A percentile compares a stretch with the other conserved stretches of the same genome.
Evolutionary conservation across 1,140 invertebrate genomes (phyloP).

Genomic region (Zaprionus capensis): DNA sequence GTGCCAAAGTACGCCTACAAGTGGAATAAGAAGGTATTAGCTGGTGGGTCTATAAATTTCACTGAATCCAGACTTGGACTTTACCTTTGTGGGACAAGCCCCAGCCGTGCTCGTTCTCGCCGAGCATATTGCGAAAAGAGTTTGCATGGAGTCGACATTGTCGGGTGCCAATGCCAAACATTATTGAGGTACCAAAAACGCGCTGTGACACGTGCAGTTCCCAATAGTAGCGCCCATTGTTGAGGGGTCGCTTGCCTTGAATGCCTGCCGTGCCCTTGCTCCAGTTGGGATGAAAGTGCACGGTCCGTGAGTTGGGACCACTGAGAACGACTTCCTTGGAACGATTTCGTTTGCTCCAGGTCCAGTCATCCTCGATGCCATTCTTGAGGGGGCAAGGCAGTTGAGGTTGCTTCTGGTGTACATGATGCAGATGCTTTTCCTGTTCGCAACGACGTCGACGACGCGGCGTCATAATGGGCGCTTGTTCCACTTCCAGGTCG

Average conservation of each 20-base stretch:
- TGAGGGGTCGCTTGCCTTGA: slow-evolving; percentile 87
- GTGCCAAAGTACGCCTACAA: slow-evolving; percentile 87
- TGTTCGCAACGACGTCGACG: background rate
- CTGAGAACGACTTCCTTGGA: slow-evolving; percentile 88
- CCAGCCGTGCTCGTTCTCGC: slow-evolving; percentile 90
- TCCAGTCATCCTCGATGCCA: slow-evolving; percentile 87
- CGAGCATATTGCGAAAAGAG: slow-evolving; percentile 89
- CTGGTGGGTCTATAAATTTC: background rate
- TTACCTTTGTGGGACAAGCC: slow-evolving; percentile 89
- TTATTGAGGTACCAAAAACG: slow-evolving; percentile 91
- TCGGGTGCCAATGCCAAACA: slow-evolving; percentile 90
- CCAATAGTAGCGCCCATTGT: slow-evolving; percentile 89
- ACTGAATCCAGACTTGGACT: background rate
- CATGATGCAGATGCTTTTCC: background rate
- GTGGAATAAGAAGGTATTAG: background rate
- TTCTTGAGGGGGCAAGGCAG: slow-evolving; percentile 54
- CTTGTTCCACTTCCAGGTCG: slow-evolving; percentile 54
- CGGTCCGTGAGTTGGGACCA: slow-evolving; percentile 85
- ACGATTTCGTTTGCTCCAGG: slow-evolving; percentile 87
- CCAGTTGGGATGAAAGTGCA: slow-evolving; percentile 91
- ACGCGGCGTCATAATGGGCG: background rate
- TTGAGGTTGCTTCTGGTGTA: background rate
- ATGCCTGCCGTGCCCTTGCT: slow-evolving; percentile 90
- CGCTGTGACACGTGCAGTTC: slow-evolving; percentile 88
- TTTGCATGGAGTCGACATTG: slow-evolving; percentile 87